phyloP scores from a whole-genome alignment of 2,113 vertebrate genomes.

The Callionymus lyra region DNA sequence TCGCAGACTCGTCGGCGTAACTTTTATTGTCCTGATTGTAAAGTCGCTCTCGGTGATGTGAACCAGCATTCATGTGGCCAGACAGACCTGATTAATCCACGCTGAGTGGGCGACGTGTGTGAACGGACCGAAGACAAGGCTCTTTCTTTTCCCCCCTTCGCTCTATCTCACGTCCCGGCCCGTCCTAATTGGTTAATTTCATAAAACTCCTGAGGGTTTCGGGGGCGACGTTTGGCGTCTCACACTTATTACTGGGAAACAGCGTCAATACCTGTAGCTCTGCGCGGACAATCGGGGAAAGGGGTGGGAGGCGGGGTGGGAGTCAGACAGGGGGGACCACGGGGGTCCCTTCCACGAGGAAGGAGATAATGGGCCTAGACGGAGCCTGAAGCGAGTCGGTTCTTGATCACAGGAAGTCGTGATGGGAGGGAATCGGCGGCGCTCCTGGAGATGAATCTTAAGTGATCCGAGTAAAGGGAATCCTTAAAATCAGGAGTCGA shows the following conservation, averaged over 20 bases:
- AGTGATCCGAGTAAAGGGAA: not conserved
- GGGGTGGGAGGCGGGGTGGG: conserved; percentile 18
- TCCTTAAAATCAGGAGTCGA: too few relatives aligned
- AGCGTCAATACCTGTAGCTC: conserved; percentile 45
- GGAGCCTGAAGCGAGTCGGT: conserved; percentile 34
- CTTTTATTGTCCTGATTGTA: conserved; percentile 61
- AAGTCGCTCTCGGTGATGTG: conserved; percentile 57
- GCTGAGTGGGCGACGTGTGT: conserved; percentile 37
- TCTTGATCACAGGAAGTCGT: conserved; percentile 5
- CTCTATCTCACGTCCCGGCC: conserved; percentile 41
- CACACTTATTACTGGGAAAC: too few relatives aligned
- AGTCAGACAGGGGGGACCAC: conserved; percentile 19
- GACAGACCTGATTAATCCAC: conserved; percentile 67
- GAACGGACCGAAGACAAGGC: conserved; percentile 15
- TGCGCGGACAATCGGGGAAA: conserved; percentile 18
- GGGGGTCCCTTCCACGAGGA: conserved; percentile 27
- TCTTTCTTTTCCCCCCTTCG: conserved; percentile 41
- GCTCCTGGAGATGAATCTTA: not conserved
- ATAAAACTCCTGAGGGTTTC: conserved; percentile 47
- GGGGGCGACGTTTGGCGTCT: conserved; percentile 14
- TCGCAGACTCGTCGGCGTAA: conserved; percentile 54
- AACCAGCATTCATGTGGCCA: conserved; percentile 57
- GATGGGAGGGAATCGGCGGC: conserved; percentile 8
- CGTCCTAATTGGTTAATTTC: conserved; percentile 67
- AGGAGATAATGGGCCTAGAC: conserved; percentile 33